Base-by-base conservation (phyloP, 2,113 vertebrate species). In the Aphelocoma coerulescens region DNA sequence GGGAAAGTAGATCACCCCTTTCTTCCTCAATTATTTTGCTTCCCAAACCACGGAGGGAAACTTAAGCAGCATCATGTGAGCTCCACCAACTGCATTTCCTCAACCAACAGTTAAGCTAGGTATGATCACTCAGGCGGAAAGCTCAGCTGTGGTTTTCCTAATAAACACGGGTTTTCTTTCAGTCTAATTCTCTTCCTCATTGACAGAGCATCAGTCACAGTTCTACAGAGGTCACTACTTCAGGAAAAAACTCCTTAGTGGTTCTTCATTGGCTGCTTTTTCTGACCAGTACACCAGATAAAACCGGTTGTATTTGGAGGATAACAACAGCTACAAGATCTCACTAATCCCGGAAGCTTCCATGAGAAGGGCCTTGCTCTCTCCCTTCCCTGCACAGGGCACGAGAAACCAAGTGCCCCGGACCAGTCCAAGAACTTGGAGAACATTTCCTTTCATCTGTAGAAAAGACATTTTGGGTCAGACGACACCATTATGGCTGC, bases 361-460 rank as follows among this genome's bases (percentile, higher is more conserved):
- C 22, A 16, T 1, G 2, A 65, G 35, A 41, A 78, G 68, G 13
- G 24, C 8, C 17, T 55, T 33, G 43, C 28, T 16, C 57, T 54
- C 44, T 11, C 33, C 27, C 23, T 66, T 24, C 33, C 19, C 35
- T 30, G 20, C 35, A 26, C 22, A 33, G 11, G 16, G 5, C 19
- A 49, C 8, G 19, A 62, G 20, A 76, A 92, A 65, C 6, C 24
- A 51, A 35, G 15, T 1, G 8, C 16, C 4, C 0, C 0, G 1
- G 26, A n/a, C 33, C 23, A 51, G 13, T 9, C 6, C 0, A 0
- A 79, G 18, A 55, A n/a, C 14, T 18, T 7, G 7, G 26, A 63
- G 55, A 83, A 68, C 1, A 1, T 24, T 77, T 48, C 35, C 11
- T 7, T 46, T 33, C 8, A 3, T 2, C 7, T 19, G 16, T 37